Percentiles rank a stretch among this genome's conserved stretches.
Evolutionary conservation across 1,140 invertebrate genomes (phyloP).

Genomic region (Asobara japonica): DNA sequence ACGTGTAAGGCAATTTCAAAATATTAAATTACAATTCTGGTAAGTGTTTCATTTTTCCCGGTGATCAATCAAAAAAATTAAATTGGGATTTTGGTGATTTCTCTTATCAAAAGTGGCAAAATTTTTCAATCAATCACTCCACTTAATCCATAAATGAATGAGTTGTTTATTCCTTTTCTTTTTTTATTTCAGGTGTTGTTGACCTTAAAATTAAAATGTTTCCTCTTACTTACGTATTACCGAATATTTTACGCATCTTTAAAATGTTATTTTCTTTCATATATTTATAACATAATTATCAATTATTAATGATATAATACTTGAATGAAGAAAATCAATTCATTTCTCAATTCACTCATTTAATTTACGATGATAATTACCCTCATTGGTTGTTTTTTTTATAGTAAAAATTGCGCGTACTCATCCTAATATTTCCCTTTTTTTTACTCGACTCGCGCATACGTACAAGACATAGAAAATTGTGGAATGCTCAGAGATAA

Average conservation of each 20-base stretch:
- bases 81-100: no score
- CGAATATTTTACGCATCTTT: conserved; percentile 54
- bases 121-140: neutral
- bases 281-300: conserved; percentile 63
- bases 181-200: neutral
- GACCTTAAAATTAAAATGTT: conserved; percentile 61
- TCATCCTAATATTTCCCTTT: conserved; percentile 33
- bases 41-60: no score
- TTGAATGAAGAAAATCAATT: conserved; percentile 49
- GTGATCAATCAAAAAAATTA: no score
- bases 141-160: neutral
- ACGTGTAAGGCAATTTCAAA: no score
- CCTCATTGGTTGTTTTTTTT: neutral
- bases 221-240: conserved; percentile 58
- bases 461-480: conserved; percentile 6
- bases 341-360: conserved; percentile 18
- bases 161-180: no score
- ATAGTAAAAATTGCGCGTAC: conserved; percentile 27
- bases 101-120: no score
- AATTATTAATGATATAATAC: conserved; percentile 60
- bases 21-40: no score
- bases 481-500: neutral
- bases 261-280: conserved; percentile 58
- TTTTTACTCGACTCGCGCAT: conserved; percentile 40
- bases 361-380: conserved; percentile 15